Evolutionary conservation across 2,113 vertebrate species (phyloP).

Genomic region (Symphodus melops): DNA sequence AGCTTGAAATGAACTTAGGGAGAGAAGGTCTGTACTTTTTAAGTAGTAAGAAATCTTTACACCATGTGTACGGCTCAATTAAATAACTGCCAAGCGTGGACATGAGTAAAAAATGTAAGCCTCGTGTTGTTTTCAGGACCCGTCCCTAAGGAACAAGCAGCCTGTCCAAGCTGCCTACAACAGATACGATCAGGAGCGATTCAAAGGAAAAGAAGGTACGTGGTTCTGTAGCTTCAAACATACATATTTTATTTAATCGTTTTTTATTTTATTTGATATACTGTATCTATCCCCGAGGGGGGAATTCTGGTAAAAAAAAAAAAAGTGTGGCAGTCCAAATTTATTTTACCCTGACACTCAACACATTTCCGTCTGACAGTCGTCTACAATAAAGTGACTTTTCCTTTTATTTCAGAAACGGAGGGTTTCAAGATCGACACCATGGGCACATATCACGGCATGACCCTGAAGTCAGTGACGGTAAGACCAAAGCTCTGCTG

Average conservation of each 20-base stretch:
- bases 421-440: constrained; percentile 99
- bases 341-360: no score
- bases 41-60: neutral
- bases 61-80: neutral
- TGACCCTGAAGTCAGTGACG: constrained; percentile 99
- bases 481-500: constrained; percentile 82
- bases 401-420: constrained; percentile 86
- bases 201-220: constrained; percentile 98
- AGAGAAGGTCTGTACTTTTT: neutral
- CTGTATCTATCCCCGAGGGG: no score
- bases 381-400: neutral
- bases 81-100: neutral
- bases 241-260: no score
- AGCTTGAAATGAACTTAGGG: constrained; percentile 31
- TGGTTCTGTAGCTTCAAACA: constrained; percentile 2
- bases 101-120: neutral
- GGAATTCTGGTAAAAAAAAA: no score
- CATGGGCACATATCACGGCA: constrained; percentile 99
- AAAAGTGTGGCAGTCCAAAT: no score
- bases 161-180: constrained; percentile 96
- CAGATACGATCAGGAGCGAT: constrained; percentile 98
- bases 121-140: constrained; percentile 84
- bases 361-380: neutral
- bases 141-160: constrained; percentile 93
- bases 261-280: no score